Evolutionary conservation across 1,140 invertebrate genomes (phyloP), one percentile per base, ranked within the genome.

Genomic region (Drosophila takahashii): DNA sequence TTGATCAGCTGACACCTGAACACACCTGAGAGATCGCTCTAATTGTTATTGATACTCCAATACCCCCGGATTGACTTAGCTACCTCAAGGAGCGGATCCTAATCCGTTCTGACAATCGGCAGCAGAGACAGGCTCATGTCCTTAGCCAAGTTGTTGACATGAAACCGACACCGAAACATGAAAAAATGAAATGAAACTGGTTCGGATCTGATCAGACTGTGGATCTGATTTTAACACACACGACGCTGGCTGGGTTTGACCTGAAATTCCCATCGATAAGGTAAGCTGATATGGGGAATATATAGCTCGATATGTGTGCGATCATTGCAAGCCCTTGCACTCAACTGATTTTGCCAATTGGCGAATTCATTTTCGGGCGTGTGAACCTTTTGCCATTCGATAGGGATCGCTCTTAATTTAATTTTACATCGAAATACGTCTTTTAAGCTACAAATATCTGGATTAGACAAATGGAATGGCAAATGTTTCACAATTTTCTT

Each of bases 151-250:
- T 86, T 86, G 64, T 67, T 58, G 64, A 84, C 73, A 61, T 86
- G 84, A 84, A 87, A 87, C 72, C 53, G 73, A 77, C 36, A 69
- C 73, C 56, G 37, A 22, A 54, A 42, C 29, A 15, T 54, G 71
- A 56, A 61, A 27, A 41, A 26, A 22, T 29, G 41, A 18, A 54
- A 22, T 0, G 18, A 60, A 81, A 81, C 79, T 51, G 77, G 81
- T 84, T 84, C 50, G 42, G 36, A 53, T 65, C 13, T 44, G 41
- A 48, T 52, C 67, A 45, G 66, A 72, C 79, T 69, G 58, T 83
- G 83, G 78, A 79, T 72, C 67, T 87, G 83, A 87, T 86, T 83
- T 84, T 77, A 86, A 84, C 81, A 81, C 81, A 81, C 81, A 85
- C 81, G 81, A 85, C 78, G 81, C 52, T 65, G 51, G 48, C 67